Evolutionary conservation across 53 echinoderm and acorn worm genomes (phyloP).

Genomic region (Pentamera pediparva): DNA sequence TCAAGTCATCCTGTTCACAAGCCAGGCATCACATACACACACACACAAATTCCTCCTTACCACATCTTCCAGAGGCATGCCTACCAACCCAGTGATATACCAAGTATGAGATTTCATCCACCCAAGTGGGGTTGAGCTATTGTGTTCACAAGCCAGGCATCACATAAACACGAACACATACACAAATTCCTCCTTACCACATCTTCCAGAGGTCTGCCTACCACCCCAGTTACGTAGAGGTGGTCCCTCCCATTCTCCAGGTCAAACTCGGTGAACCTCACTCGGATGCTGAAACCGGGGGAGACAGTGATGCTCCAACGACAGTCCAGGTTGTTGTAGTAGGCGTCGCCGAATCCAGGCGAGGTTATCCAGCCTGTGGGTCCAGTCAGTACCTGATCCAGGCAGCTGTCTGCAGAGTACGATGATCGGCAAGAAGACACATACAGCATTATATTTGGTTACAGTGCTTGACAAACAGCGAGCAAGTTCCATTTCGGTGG

Average conservation of each 20-base stretch:
- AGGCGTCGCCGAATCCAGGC: slow-evolving; percentile 53
- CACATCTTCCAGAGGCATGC: no score
- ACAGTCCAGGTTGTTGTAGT: slow-evolving; percentile 69
- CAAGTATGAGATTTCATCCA: no score
- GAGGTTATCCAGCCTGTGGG: slow-evolving; percentile 53
- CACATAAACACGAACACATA: no score
- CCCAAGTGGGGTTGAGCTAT: no score
- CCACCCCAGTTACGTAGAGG: slow-evolving; percentile 53
- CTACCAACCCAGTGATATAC: no score
- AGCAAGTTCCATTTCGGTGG: not conserved
- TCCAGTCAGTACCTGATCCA: slow-evolving; percentile 37
- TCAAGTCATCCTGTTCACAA: no score
- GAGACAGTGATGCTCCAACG: slow-evolving; percentile 62
- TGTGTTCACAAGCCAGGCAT: not conserved
- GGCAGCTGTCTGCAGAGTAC: slow-evolving; percentile 51
- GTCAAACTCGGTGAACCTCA: slow-evolving; percentile 60
- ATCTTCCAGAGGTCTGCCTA: slow-evolving; percentile 19
- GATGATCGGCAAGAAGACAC: not conserved
- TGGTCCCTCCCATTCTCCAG: slow-evolving; percentile 63
- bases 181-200: slow-evolving; percentile 39
- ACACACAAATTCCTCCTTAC: not conserved
- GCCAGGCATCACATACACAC: not conserved
- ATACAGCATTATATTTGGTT: no score
- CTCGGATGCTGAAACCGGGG: slow-evolving; percentile 34
- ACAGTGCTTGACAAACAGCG: not conserved